A percentile compares a stretch with the other conserved stretches of the same genome.
These are phyloP conservation scores for Entelurus aequoreus DNA, from an alignment of 2,113 vertebrate species.

Conservation along the genomic window DNA sequence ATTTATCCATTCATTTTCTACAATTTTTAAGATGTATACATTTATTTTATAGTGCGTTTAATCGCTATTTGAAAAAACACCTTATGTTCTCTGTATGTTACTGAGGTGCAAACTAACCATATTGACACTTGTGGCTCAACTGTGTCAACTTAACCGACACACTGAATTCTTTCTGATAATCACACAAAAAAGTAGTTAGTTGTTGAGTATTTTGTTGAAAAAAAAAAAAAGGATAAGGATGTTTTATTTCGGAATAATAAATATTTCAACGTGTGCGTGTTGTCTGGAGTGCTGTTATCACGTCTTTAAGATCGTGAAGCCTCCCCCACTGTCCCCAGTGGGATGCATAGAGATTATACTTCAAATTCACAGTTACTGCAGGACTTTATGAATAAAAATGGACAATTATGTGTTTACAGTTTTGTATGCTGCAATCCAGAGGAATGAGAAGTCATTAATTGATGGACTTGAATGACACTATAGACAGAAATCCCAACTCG, in stretches of 20 bases:
- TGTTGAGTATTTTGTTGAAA: not conserved
- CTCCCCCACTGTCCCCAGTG: not conserved
- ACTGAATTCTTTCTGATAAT: slow-evolving; percentile 22
- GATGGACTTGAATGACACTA: not conserved
- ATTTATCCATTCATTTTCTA: too few species aligned
- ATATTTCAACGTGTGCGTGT: slow-evolving; percentile 9
- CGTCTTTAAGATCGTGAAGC: slow-evolving; percentile 5
- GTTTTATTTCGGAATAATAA: not conserved
- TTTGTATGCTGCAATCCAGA: too few species aligned
- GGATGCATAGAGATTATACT: not conserved
- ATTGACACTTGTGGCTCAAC: slow-evolving; percentile 26
- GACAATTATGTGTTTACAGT: slow-evolving; percentile 1
- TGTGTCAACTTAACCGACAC: slow-evolving; percentile 11
- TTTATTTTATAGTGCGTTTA: not conserved
- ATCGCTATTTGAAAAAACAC: not conserved
- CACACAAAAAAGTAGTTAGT: slow-evolving; percentile 3
- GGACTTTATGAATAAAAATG: slow-evolving; percentile 11
- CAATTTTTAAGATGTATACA: not conserved
- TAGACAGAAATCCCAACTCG: too few species aligned
- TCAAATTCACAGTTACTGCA: not conserved
- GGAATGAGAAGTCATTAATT: not conserved
- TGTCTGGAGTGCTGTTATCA: slow-evolving; percentile 13
- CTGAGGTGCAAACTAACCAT: slow-evolving; percentile 41
- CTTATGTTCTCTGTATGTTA: slow-evolving; percentile 43
- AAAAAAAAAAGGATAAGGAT: not conserved